phyloP scores from a whole-genome alignment of 2,797 vertebrate species.

The Helicolenus hilgendorfi region DNA sequence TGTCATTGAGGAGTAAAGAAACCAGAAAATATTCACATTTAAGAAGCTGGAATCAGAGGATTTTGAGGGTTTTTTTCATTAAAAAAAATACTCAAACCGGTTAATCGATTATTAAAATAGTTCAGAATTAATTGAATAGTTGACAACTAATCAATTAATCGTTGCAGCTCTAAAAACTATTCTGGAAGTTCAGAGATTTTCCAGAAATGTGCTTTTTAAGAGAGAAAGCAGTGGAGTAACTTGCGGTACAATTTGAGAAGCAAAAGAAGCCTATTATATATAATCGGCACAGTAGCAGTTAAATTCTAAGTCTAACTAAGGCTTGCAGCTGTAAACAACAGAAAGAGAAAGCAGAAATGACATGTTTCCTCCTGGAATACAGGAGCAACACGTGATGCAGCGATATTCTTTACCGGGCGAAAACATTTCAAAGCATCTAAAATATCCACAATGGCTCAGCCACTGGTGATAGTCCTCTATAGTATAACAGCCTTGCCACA shows the following conservation, averaged over 20 bases:
- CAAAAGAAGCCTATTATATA: background rate
- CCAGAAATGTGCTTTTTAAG: background rate
- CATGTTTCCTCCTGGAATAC: background rate
- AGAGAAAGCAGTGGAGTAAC: background rate
- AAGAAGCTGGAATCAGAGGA: too few relatives aligned
- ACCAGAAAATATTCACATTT: background rate
- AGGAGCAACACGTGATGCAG: constrained; percentile 7
- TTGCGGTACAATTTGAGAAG: background rate
- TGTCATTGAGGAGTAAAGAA: background rate
- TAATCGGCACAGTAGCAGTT: background rate
- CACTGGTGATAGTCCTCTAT: constrained; percentile 39
- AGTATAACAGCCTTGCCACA: background rate
- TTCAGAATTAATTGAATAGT: background rate
- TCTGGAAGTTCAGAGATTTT: background rate
- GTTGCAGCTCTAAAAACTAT: background rate
- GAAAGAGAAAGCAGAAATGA: background rate
- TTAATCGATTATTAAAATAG: too few relatives aligned
- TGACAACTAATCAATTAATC: too few relatives aligned
- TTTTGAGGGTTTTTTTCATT: too few relatives aligned
- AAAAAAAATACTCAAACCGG: too few relatives aligned
- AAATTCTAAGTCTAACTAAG: background rate
- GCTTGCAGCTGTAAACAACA: background rate
- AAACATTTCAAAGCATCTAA: constrained; percentile 49
- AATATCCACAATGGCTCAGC: constrained; percentile 46
- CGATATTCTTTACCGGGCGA: constrained; percentile 11